Evolutionary conservation across 2,113 vertebrate genomes (phyloP), one percentile per base, ranked within the genome.

Genomic region (Chloebia gouldiae): DNA sequence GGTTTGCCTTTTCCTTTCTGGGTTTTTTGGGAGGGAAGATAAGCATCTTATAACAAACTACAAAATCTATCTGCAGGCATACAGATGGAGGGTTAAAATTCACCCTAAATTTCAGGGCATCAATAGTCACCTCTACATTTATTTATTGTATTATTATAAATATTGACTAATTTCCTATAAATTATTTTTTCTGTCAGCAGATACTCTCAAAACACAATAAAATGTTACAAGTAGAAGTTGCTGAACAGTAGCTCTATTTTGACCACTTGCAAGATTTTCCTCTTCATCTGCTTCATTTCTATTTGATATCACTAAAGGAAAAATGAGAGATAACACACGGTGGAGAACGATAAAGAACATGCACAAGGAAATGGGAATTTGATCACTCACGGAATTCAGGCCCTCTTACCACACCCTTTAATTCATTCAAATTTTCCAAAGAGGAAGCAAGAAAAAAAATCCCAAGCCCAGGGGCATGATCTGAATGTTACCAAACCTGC

Each of bases 381-480:
- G 66, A 96, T 94, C 86, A 68, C n/a, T 75, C 47, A 23, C 4
- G 50, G 81, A 96, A 96, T 92, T 78, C 86, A 85, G 78, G 77
- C 35, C 4, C 24, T 88, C 53, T 40, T 50, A 94, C 84, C 93
- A 94, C 96, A 92, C 91, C 94, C 91, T 88, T 73, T 82, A 90
- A 85, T 66, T 91, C 83, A 96, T 93, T 96, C 89, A 95, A 95
- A 95, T 96, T 80, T 90, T 88, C 77, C 93, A 8, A 82, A 96
- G 87, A 95, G 68, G 70, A 96, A 97, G 75, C 54, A 79, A 93
- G 86, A 59, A 90, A 93, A 92, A 82, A 95, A 96, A 94, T 84
- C 40, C 80, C 81, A 91, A 75, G 70, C 93, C 89, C 81, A n/a
- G 22, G 64, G 95, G 93, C 83, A 88, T 2, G 27, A 91, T 81